Conservation (phyloP, 2,888 invertebrate species). For the Eupithecia abbreviata region DNA sequence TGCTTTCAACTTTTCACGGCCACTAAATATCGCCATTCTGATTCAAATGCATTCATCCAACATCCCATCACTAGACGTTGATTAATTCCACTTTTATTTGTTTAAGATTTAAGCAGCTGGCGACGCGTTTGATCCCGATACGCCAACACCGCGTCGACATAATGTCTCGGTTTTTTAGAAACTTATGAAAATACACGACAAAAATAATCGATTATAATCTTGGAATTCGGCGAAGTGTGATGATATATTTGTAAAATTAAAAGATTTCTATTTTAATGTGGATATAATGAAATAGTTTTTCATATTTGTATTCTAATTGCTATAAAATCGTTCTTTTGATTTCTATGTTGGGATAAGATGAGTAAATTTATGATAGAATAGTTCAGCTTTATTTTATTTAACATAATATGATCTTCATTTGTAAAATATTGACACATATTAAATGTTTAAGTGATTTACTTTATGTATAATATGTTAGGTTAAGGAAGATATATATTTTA, state of each 20-base stretch:
- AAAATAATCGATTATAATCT: conserved; percentile 81
- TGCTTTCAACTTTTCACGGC: not conserved
- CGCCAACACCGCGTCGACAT: conserved; percentile 72
- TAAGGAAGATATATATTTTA: too few relatives aligned
- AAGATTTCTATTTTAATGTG: conserved; percentile 34
- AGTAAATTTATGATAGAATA: not conserved
- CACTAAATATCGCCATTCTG: not conserved
- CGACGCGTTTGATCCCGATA: conserved; percentile 78
- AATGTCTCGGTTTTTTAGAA: conserved; percentile 72
- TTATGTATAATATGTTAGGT: too few relatives aligned
- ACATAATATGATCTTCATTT: too few relatives aligned
- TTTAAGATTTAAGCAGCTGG: conserved; percentile 77
- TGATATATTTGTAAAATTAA: conserved; percentile 61
- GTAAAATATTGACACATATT: too few relatives aligned
- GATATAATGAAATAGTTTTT: not conserved
- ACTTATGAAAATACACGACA: conserved; percentile 67
- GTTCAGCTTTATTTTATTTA: not conserved
- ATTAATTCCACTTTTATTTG: conserved; percentile 82
- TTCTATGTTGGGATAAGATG: not conserved
- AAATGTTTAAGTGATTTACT: too few relatives aligned
- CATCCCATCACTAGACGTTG: conserved; percentile 72
- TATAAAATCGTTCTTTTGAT: not conserved
- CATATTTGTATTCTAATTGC: conserved; percentile 8
- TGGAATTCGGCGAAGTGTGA: conserved; percentile 66
- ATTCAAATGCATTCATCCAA: not conserved